Evolutionary conservation across 2,888 invertebrate species (phyloP), one percentile per base, ranked within the genome.

Genomic region (Hemaris fuciformis): DNA sequence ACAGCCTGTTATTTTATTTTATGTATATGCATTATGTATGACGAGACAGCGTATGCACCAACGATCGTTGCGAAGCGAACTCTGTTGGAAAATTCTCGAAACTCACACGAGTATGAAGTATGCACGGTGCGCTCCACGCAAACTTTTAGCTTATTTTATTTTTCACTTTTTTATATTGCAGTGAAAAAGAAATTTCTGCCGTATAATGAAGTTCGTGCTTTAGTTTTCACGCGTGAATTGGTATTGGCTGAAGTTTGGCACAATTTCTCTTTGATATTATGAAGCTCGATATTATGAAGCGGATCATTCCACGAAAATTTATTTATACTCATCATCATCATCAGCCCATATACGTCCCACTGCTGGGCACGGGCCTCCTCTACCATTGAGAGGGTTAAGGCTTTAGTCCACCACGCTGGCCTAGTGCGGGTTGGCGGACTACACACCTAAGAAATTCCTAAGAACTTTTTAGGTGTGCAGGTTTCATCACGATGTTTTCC

Each of bases 71-170:
- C 66, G 72, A 68, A 69, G 75, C 79, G 80, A 86, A 80, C 79
- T 85, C 86, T 79, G n/a, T 67, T 73, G 87, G 86, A 85, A 88
- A 87, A 86, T 84, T 83, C 82, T 78, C 74, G 79, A 83, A 89
- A 85, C 87, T 86, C 84, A 73, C 73, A 77, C 81, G 70, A 70
- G 78, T 80, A 75, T 83, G 76, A 78, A 79, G 75, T 74, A 75
- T 76, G 76, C 79, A 73, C 74, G 72, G 74, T 75, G 75, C 74
- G 76, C 75, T 65, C 74, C 75, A 69, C 68, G 72, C 70, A 74
- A 82, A 81, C 80, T 85, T 85, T 61, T 25, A 58, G 38, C 57
- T 31, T 31, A 43, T 61, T 61, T 61, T 60, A 60, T 60, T 60
- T 60, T 60, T 53, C 31, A 8, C 18, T 18, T 53, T 48, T 48